Percentiles rank a stretch among this genome's conserved stretches.
These are phyloP conservation scores for Hedya salicella DNA, from an alignment of 2,888 invertebrate species.

Conservation along the genomic window DNA sequence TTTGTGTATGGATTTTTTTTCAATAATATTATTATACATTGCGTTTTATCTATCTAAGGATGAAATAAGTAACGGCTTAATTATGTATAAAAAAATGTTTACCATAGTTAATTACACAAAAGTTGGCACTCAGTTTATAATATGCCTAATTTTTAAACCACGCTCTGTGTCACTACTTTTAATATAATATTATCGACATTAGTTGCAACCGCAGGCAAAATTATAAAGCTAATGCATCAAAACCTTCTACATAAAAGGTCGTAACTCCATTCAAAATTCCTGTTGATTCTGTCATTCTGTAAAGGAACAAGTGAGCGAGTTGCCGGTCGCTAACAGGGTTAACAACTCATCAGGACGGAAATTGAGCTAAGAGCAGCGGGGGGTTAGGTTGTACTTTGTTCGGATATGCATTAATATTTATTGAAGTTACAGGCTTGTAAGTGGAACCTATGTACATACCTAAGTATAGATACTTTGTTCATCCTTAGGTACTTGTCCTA, in stretches of 20 bases:
- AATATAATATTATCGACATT: not conserved
- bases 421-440: not conserved
- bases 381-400: conserved; percentile 42
- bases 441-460: too few relatives aligned
- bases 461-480: too few relatives aligned
- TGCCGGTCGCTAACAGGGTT: conserved; percentile 54
- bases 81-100: not conserved
- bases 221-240: conserved; percentile 1
- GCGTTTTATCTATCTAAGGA: too few relatives aligned
- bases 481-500: too few relatives aligned
- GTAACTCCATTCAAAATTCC: not conserved
- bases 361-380: conserved; percentile 46
- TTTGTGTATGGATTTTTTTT: too few relatives aligned
- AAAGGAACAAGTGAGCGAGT: not conserved
- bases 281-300: conserved; percentile 32
- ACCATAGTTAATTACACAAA: not conserved
- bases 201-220: conserved; percentile 8
- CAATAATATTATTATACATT: too few relatives aligned
- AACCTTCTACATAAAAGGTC: not conserved
- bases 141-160: not conserved
- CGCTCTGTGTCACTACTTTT: not conserved
- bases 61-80: too few relatives aligned
- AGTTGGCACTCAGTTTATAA: not conserved
- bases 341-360: conserved; percentile 58
- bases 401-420: not conserved